Percentiles rank a stretch among this genome's conserved stretches.
phyloP scores from a whole-genome alignment of 2,113 vertebrate genomes.

The Channa argus region DNA sequence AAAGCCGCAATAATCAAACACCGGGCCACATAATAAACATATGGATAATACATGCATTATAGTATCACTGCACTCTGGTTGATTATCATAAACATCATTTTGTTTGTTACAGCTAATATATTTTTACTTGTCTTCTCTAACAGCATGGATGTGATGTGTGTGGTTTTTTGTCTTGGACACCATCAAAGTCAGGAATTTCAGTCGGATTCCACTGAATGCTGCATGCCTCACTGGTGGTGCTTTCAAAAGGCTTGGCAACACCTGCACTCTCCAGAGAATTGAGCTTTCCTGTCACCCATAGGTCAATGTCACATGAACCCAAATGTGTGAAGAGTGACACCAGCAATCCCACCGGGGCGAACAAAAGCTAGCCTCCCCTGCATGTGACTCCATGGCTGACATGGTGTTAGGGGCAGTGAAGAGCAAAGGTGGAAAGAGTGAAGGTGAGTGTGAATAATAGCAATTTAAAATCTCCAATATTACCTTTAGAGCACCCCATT shows the following conservation, averaged over 20 bases:
- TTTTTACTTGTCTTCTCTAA: conserved; percentile 7
- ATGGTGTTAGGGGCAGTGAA: conserved; percentile 10
- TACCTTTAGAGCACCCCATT: neutral
- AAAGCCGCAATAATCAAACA: conserved; percentile 66
- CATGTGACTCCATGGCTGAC: conserved; percentile 13
- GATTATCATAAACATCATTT: conserved; percentile 53
- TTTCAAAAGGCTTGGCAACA: conserved; percentile 56
- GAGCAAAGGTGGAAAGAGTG: neutral
- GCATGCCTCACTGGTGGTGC: conserved; percentile 5
- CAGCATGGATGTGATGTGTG: neutral
- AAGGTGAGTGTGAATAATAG: conserved; percentile 3
- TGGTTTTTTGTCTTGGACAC: conserved; percentile 10
- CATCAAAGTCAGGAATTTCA: conserved; percentile 27
- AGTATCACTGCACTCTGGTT: conserved; percentile 8
- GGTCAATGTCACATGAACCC: conserved; percentile 65
- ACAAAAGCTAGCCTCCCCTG: conserved; percentile 25
- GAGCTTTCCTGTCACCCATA: conserved; percentile 39
- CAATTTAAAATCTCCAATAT: conserved; percentile 11
- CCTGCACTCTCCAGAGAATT: conserved; percentile 44
- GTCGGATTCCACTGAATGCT: conserved; percentile 18
- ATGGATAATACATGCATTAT: conserved; percentile 55
- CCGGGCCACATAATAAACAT: conserved; percentile 59
- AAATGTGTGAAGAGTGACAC: conserved; percentile 73
- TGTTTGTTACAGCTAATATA: conserved; percentile 28
- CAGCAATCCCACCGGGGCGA: conserved; percentile 38